Base-by-base conservation (phyloP, 2,888 invertebrate species). In the Lasioglossum villosulum region DNA sequence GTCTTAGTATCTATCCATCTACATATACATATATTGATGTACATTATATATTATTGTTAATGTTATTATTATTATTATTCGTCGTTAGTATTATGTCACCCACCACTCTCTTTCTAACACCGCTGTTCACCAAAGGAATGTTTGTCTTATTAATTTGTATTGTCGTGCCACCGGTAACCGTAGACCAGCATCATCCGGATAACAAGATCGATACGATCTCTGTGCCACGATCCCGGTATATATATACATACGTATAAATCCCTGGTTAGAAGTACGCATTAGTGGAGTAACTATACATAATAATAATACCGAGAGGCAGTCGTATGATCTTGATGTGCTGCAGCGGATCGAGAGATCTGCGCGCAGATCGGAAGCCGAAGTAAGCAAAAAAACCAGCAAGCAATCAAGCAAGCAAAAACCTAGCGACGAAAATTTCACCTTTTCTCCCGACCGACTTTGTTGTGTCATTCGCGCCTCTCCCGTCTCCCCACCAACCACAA, bases 111-210 rank as follows among this genome's bases (percentile, higher is more conserved):
- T 77, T n/a, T 84, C 70, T 80, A 82, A 86, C 79, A 82, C 76
- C 37, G 82, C 76, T 70, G 37, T 71, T 71, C 78, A 70, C 86
- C 79, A 86, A 82, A 72, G 75, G 86, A 86, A 86, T 86, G 86
- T 86, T 86, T 82, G 82, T 86, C 73, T 85, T 80, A 37, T 63
- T 78, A 27, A 77, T 82, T 84, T 83, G 80, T 81, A 82, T 84
- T 80, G 77, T 80, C 80, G 82, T 86, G 77, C 45, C 82, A 85
- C 70, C 74, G 74, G 72, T 83, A 84, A 80, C 80, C 75, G 80
- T 84, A 84, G 80, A 74, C n/a, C 71, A 75, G 8, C 72, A 42
- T 74, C 63, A 34, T 34, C 34, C 48, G 30, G 34, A 70, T 75
- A 23, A 68, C 48, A 71, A 27, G 78, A 80, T 84, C 84, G 80